Conservation (phyloP, 2,888 invertebrate species). For the Aphrophora alni region DNA sequence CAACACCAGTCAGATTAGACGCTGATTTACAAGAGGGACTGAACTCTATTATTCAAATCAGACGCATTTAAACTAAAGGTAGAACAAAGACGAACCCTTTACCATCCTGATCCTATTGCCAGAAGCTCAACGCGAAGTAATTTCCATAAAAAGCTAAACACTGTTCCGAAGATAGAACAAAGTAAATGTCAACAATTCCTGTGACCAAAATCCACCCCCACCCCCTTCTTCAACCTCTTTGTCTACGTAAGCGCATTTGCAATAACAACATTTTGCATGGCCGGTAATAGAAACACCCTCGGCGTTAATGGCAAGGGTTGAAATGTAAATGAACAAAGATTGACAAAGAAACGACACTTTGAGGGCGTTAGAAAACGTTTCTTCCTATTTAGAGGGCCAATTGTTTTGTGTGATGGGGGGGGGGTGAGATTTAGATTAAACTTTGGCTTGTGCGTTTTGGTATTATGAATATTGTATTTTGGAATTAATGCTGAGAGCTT, state of each 20-base stretch:
- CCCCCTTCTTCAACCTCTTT: neutral
- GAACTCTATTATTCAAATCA: neutral
- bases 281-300: neutral
- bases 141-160: neutral
- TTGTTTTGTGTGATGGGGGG: neutral
- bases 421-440: neutral
- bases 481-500: no score
- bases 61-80: neutral
- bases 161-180: neutral
- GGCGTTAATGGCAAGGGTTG: neutral
- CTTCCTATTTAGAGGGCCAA: neutral
- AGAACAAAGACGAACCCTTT: neutral
- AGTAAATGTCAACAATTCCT: neutral
- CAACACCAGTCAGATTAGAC: no score
- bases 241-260: neutral
- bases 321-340: slow-evolving; percentile 9
- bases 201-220: neutral
- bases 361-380: neutral
- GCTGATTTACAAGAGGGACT: no score
- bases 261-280: neutral
- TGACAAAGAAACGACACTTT: slow-evolving; percentile 5
- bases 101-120: no score
- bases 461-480: no score
- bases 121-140: no score
- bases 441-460: neutral